Percentiles rank a stretch among this genome's conserved stretches.
phyloP scores from a whole-genome alignment of 2,888 invertebrate species.

The Epirrhoe tristata region DNA sequence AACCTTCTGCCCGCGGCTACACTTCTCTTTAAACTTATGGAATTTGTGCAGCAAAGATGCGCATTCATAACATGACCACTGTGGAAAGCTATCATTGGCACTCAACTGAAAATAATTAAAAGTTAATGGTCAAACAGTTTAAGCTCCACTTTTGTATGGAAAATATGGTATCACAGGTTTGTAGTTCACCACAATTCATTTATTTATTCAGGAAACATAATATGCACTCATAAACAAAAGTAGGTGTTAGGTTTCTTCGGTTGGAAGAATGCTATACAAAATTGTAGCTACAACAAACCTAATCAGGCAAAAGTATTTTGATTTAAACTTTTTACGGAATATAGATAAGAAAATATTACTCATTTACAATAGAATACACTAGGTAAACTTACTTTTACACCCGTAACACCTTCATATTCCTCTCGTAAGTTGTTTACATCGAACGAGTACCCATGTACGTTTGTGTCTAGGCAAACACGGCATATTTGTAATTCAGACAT shows the following conservation, averaged over 20 bases:
- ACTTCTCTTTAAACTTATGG: slow-evolving; percentile 74
- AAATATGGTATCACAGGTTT: no score
- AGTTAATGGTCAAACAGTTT: background rate
- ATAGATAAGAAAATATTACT: background rate
- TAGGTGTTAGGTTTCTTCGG: no score
- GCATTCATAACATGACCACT: slow-evolving; percentile 72
- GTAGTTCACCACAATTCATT: no score
- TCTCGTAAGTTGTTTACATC: slow-evolving; percentile 53
- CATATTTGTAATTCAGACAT: slow-evolving; percentile 63
- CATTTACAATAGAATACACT: background rate
- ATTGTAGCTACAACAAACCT: no score
- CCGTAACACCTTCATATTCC: slow-evolving; percentile 60
- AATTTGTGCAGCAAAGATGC: slow-evolving; percentile 66
- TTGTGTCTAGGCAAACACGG: slow-evolving; percentile 60
- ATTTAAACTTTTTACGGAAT: background rate
- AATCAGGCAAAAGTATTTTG: background rate
- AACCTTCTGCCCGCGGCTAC: slow-evolving; percentile 57
- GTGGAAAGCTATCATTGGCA: slow-evolving; percentile 59
- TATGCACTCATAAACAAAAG: no score
- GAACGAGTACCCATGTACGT: slow-evolving; percentile 56
- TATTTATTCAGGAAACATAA: no score
- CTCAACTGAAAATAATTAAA: slow-evolving; percentile 32
- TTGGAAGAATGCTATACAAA: no score
- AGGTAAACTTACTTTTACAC: slow-evolving; percentile 56
- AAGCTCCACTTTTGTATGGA: no score